phyloP scores from a whole-genome alignment of 2,113 vertebrate genomes.

The Cyphomyrus discorhynchus region DNA sequence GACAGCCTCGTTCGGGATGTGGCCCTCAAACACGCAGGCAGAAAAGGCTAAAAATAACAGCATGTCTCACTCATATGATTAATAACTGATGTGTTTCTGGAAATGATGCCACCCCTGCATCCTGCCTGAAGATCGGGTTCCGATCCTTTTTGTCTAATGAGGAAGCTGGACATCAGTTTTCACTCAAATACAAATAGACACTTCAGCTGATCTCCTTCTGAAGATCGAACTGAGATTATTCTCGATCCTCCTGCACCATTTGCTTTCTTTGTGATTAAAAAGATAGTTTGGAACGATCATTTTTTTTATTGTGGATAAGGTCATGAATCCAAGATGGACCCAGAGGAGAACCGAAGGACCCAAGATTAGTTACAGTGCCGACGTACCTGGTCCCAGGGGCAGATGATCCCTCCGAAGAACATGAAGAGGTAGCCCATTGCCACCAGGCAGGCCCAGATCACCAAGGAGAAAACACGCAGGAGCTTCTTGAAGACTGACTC shows the following conservation, averaged over 20 bases:
- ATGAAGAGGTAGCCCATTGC: conserved; percentile 98
- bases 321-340: neutral
- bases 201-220: neutral
- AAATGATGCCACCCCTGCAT: neutral
- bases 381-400: conserved; percentile 93
- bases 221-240: neutral
- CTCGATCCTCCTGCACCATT: neutral
- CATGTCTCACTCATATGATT: neutral
- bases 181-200: neutral
- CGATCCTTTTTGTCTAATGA: neutral
- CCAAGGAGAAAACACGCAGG: conserved; percentile 84
- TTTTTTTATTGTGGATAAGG: neutral
- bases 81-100: neutral
- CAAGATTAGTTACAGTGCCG: neutral
- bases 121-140: neutral
- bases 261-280: neutral
- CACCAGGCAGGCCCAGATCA: conserved; percentile 91
- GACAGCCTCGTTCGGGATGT: neutral
- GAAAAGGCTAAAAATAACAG: neutral
- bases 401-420: conserved; percentile 90
- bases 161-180: neutral
- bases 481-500: conserved; percentile 93
- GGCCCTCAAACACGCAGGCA: neutral
- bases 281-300: neutral
- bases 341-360: neutral